phyloP scores from a whole-genome alignment of 2,888 invertebrate species.

The Hydropsyche betteni region DNA sequence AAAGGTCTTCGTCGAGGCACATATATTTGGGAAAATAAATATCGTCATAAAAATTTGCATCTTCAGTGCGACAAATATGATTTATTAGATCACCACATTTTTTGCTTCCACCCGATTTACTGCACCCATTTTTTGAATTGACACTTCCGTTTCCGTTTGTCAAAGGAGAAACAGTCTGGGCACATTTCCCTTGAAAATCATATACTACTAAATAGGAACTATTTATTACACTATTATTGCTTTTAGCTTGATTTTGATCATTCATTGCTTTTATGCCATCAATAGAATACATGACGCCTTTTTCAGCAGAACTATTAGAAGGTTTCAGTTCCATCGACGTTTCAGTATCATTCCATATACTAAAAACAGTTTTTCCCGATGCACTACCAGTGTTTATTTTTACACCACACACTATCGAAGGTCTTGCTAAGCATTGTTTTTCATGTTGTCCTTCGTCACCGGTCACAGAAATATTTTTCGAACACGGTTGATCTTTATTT shows the following conservation, averaged over 20 bases:
- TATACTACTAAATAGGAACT: constrained; percentile 73
- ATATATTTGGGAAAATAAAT: constrained; percentile 61
- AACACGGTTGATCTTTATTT: constrained; percentile 49
- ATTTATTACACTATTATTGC: constrained; percentile 60
- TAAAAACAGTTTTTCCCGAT: constrained; percentile 46
- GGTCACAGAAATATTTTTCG: constrained; percentile 38
- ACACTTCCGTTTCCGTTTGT: constrained; percentile 62
- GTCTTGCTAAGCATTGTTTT: constrained; percentile 55
- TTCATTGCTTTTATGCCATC: constrained; percentile 78
- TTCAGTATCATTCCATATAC: constrained; percentile 43
- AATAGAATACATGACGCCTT: constrained; percentile 53
- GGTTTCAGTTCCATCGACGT: not conserved
- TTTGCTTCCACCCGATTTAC: constrained; percentile 67
- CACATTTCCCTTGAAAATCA: constrained; percentile 72
- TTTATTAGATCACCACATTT: constrained; percentile 60
- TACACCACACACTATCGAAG: constrained; percentile 65
- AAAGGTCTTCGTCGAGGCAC: constrained; percentile 69
- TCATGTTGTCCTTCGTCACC: constrained; percentile 26
- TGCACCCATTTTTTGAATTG: constrained; percentile 58
- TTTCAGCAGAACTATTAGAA: constrained; percentile 39
- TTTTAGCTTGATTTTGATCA: constrained; percentile 77
- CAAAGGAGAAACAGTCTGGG: constrained; percentile 63
- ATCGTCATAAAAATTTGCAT: constrained; percentile 62
- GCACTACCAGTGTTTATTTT: constrained; percentile 54
- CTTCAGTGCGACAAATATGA: constrained; percentile 56